Evolutionary conservation across 2,888 invertebrate genomes (phyloP).

Genomic region (Ethmia dodecea): DNA sequence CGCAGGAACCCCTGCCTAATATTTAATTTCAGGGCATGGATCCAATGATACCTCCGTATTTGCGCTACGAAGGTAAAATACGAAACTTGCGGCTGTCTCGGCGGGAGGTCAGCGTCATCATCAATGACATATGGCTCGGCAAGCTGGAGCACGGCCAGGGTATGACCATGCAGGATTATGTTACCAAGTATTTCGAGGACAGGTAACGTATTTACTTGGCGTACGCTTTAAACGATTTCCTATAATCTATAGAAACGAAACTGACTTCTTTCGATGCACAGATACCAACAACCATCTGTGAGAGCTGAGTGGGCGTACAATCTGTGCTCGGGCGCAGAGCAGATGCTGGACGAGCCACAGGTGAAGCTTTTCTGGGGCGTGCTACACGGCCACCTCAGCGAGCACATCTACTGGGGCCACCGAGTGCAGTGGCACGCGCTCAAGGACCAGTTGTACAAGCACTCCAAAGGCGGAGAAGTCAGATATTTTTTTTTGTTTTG

Average conservation of each 20-base stretch:
- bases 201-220: conserved; percentile 40
- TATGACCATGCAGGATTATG: conserved; percentile 59
- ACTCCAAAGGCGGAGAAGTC: conserved; percentile 46
- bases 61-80: conserved; percentile 61
- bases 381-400: conserved; percentile 54
- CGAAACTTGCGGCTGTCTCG: conserved; percentile 69
- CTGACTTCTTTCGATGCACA: conserved; percentile 20
- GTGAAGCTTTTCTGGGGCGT: conserved; percentile 67
- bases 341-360: conserved; percentile 66
- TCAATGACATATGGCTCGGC: conserved; percentile 68
- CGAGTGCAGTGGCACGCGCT: conserved; percentile 49
- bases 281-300: conserved; percentile 63
- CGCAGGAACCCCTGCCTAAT: no score
- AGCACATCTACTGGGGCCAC: conserved; percentile 60
- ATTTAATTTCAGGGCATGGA: conserved; percentile 51
- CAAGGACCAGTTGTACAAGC: conserved; percentile 39
- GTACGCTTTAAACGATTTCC: background rate
- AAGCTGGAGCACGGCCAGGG: conserved; percentile 33
- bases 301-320: conserved; percentile 76
- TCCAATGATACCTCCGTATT: conserved; percentile 57
- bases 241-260: no score
- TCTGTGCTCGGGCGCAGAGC: conserved; percentile 65
- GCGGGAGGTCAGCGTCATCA: conserved; percentile 63
- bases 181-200: conserved; percentile 65
- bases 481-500: background rate